Percentiles rank a stretch among this genome's conserved stretches.
phyloP scores from a whole-genome alignment of 1,140 invertebrate species.

The Drosophila tropicalis region DNA sequence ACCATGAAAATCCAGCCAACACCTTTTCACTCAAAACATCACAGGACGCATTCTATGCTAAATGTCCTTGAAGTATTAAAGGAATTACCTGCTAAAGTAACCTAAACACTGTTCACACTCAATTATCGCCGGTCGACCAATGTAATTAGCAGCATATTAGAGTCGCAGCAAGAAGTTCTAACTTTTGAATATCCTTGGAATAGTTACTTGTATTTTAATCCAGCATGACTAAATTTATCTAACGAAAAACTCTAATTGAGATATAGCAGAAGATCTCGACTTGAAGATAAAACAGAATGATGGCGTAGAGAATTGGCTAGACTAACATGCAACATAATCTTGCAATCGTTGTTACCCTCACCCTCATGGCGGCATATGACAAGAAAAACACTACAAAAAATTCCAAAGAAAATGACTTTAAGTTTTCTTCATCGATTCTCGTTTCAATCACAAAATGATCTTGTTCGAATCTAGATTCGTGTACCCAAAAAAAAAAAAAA shows the following conservation, averaged over 20 bases:
- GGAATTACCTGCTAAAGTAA: slow-evolving; percentile 30
- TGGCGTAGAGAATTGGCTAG: slow-evolving; percentile 63
- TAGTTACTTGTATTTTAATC: slow-evolving; percentile 36
- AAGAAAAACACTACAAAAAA: slow-evolving; percentile 25
- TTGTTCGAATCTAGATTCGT: slow-evolving; percentile 30
- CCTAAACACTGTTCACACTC: slow-evolving; percentile 63
- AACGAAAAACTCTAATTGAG: slow-evolving; percentile 46
- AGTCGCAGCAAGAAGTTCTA: slow-evolving; percentile 34
- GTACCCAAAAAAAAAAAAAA: neutral
- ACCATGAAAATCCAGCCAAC: slow-evolving; percentile 4
- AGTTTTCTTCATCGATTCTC: slow-evolving; percentile 42
- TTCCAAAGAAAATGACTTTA: slow-evolving; percentile 46
- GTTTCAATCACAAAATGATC: slow-evolving; percentile 36
- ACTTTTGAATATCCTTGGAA: slow-evolving; percentile 14
- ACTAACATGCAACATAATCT: slow-evolving; percentile 52
- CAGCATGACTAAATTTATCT: slow-evolving; percentile 34
- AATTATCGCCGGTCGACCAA: slow-evolving; percentile 77
- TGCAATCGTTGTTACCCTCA: slow-evolving; percentile 24
- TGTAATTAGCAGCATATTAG: slow-evolving; percentile 75
- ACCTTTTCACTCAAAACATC: slow-evolving; percentile 12
- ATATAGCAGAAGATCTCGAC: slow-evolving; percentile 7
- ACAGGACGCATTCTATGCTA: neutral
- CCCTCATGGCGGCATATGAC: slow-evolving; percentile 62
- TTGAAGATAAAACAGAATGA: slow-evolving; percentile 45
- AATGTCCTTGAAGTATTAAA: slow-evolving; percentile 41